Base-by-base conservation (phyloP, 2,113 vertebrate genomes). In the Lophura nycthemera region DNA sequence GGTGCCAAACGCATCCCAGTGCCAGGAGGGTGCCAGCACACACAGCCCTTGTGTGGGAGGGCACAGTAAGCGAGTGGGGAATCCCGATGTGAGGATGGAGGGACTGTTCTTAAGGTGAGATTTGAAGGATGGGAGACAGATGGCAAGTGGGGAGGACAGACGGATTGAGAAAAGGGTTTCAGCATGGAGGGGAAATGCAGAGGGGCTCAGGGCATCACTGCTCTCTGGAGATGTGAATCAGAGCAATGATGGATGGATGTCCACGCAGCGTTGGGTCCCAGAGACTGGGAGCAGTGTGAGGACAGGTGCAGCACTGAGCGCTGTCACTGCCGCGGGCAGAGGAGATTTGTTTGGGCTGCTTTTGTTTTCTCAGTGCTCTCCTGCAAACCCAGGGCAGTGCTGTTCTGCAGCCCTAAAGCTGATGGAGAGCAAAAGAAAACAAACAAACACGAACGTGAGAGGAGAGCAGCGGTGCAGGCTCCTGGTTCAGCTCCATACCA, bases 81-180 rank as follows among this genome's bases (percentile, higher is more conserved):
- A 57, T 30, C 27, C 27, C 27, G 5, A 30, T 5, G 52, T 54
- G 32, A 7, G 32, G 29, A 20, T 19, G 56, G 56, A 57, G 93
- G 89, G 86, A 27, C 83, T 90, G 95, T 72, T 93, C 93, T 92
- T 84, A 94, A 96, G 95, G 96, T 96, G 96, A 95, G 95, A 89
- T 93, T 90, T 86, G 96, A 96, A 95, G 94, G 89, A 48, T 95
- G 91, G 80, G 90, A 95, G 95, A 95, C 96, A 96, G 96, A 96
- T 94, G 95, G 96, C 95, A 90, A 92, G 83, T 13, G 89, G 94
- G 92, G 92, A 95, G 89, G 91, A 94, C 95, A 89, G 84, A 93
- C 30, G n/a, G 90, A 95, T 88, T 66, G 63, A 96, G 92, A 43
- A 91, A 84, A 95, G 92, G 89, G 92, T 73, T 95, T 95, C 92